Evolutionary conservation across 2,888 invertebrate species (phyloP).

Genomic region (Tridacna crocea): DNA sequence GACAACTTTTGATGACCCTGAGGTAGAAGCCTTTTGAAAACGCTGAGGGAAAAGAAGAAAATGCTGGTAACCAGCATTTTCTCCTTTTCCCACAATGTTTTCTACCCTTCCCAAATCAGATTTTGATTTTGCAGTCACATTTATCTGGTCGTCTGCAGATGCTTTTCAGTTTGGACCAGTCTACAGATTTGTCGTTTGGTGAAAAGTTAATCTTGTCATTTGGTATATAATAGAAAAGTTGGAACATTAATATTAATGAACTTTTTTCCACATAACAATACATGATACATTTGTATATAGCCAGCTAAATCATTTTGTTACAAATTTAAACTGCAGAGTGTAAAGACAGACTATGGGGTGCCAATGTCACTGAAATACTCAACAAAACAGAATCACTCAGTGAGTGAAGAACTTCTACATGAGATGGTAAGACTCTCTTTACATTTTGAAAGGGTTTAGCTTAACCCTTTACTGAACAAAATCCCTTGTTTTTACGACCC

Average conservation of each 20-base stretch:
- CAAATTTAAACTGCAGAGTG: conserved; percentile 85
- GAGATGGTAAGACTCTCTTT: conserved; percentile 88
- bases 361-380: conserved; percentile 96
- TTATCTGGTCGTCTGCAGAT: too few relatives aligned
- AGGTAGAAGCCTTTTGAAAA: too few relatives aligned
- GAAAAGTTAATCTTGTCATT: too few relatives aligned
- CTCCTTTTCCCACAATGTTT: too few relatives aligned
- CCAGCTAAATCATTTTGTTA: neutral
- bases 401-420: conserved; percentile 92
- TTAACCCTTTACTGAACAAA: neutral
- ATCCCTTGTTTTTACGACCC: neutral
- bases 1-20: too few relatives aligned
- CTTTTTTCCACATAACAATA: neutral
- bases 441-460: neutral
- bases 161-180: too few relatives aligned
- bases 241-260: neutral
- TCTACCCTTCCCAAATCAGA: too few relatives aligned
- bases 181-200: too few relatives aligned
- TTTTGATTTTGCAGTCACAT: too few relatives aligned
- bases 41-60: too few relatives aligned
- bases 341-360: conserved; percentile 95
- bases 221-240: neutral
- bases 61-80: too few relatives aligned
- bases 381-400: conserved; percentile 91
- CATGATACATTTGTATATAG: too few relatives aligned